phyloP scores from a whole-genome alignment of 2,797 vertebrate species.

The Todus mexicanus region DNA sequence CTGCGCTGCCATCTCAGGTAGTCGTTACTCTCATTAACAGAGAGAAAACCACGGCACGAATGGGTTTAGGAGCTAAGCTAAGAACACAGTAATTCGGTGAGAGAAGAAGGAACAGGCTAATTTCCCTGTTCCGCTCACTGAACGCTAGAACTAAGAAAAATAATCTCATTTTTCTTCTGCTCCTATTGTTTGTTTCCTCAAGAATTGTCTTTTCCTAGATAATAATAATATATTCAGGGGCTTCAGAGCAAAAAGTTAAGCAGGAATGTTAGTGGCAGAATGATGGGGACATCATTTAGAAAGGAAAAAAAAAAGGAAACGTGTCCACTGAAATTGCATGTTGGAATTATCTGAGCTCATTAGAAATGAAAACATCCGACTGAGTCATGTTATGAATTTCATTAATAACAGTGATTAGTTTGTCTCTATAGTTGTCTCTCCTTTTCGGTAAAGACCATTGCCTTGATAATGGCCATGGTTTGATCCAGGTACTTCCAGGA shows the following conservation, averaged over 20 bases:
- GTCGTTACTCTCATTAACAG: not conserved
- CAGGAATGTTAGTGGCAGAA: not conserved
- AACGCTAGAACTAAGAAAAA: not conserved
- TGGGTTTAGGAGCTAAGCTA: not conserved
- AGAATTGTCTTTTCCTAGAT: not conserved
- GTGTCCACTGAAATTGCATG: not conserved
- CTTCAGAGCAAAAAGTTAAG: not conserved
- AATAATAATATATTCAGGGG: not conserved
- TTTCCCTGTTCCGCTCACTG: not conserved
- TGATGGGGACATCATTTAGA: not conserved
- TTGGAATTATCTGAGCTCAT: not conserved
- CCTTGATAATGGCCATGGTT: not conserved
- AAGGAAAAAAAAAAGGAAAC: not conserved
- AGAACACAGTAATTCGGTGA: not conserved
- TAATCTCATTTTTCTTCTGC: not conserved
- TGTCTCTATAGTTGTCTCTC: not conserved
- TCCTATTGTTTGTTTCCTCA: not conserved
- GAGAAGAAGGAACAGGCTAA: not conserved
- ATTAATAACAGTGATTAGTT: not conserved
- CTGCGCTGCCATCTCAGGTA: not conserved
- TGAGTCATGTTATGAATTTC: not conserved
- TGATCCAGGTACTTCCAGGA: not conserved
- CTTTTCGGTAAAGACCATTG: not conserved
- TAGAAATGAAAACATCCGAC: not conserved
- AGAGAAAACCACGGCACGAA: not conserved